phyloP scores from a whole-genome alignment of 2,888 invertebrate species.

The Eupithecia centaureata region DNA sequence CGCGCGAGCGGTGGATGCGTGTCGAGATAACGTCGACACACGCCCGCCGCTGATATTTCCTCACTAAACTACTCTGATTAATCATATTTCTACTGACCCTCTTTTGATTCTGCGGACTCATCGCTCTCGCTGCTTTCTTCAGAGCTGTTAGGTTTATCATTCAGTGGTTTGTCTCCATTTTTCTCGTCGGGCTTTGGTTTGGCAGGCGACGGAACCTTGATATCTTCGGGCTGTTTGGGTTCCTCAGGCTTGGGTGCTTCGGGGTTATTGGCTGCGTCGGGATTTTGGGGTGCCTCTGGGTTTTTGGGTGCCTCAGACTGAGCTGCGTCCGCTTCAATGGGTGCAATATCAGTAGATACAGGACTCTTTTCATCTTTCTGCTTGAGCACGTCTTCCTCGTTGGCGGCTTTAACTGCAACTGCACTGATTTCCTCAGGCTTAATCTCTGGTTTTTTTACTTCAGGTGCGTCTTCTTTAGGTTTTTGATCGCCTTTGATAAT shows the following conservation, averaged over 20 bases:
- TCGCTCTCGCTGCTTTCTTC: conserved; percentile 63
- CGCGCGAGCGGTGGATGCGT: conserved; percentile 73
- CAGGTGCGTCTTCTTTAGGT: conserved; percentile 17
- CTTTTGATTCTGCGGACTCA: conserved; percentile 43
- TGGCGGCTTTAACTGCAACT: conserved; percentile 24
- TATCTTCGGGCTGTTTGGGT: not conserved
- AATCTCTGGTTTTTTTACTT: conserved; percentile 19
- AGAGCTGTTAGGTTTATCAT: conserved; percentile 47
- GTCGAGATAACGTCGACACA: conserved; percentile 81
- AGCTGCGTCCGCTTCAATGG: not conserved
- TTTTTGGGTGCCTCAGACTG: conserved; percentile 18
- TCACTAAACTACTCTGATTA: conserved; percentile 53
- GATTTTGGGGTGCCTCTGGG: conserved; percentile 8
- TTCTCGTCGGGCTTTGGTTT: not conserved
- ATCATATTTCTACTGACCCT: conserved; percentile 33
- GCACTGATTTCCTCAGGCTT: conserved; percentile 21
- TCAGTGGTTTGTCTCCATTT: not conserved
- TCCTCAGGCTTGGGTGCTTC: conserved; percentile 12
- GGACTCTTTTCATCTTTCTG: conserved; percentile 8
- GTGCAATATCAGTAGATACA: not conserved
- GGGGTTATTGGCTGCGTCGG: not conserved
- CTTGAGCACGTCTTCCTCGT: conserved; percentile 39
- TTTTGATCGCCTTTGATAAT: conserved; percentile 13
- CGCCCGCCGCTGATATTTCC: conserved; percentile 69
- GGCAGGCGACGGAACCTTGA: too few relatives aligned